A percentile compares a stretch with the other conserved stretches of the same genome.
phyloP scores from a whole-genome alignment of 2,113 vertebrate genomes.

The Heterocephalus glaber region DNA sequence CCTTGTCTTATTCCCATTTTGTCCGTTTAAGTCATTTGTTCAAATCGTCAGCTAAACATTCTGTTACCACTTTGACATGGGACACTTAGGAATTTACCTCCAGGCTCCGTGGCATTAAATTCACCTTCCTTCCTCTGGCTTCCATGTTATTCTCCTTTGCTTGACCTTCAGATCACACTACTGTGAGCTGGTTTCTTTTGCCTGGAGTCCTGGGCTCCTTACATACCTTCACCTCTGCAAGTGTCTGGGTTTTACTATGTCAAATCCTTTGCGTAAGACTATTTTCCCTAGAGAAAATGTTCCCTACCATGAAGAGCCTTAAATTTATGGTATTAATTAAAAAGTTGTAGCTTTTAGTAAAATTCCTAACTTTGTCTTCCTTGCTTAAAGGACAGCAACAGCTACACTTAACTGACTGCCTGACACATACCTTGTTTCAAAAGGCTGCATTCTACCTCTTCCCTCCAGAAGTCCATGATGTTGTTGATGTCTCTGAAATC shows the following conservation, averaged over 20 bases:
- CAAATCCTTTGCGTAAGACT: not conserved
- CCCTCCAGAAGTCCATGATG: not conserved
- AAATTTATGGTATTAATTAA: not conserved
- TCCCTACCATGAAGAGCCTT: not conserved
- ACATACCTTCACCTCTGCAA: not conserved
- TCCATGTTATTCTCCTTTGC: not conserved
- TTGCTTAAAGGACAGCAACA: not conserved
- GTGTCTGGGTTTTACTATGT: not conserved
- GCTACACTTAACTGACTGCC: not conserved
- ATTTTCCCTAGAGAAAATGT: not conserved
- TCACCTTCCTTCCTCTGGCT: not conserved
- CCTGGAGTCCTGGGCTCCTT: not conserved
- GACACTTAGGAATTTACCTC: not conserved
- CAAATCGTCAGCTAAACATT: not conserved
- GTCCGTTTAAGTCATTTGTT: not conserved
- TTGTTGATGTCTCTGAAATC: not conserved
- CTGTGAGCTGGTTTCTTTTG: not conserved
- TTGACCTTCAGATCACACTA: not conserved
- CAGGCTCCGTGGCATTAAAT: not conserved
- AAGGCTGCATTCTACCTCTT: not conserved
- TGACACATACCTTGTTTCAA: not conserved
- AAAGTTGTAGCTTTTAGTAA: not conserved
- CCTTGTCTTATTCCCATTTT: not conserved
- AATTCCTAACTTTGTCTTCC: not conserved
- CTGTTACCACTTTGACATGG: not conserved